phyloP scores from a whole-genome alignment of 2,888 invertebrate species.

The Panorpa germanica region DNA sequence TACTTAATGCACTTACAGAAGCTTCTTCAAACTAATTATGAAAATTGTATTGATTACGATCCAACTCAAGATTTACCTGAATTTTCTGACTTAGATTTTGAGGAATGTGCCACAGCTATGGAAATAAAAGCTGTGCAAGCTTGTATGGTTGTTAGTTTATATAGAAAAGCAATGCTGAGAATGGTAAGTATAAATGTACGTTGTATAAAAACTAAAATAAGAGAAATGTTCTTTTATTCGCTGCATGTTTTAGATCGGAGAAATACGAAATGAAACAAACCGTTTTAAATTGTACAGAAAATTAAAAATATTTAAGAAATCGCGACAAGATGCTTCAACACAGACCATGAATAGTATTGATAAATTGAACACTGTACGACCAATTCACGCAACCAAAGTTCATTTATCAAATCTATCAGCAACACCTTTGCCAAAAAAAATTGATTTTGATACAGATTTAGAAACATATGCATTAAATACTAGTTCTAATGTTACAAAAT shows the following conservation, averaged over 20 bases:
- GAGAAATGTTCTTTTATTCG: no score
- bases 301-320: slow-evolving; percentile 3
- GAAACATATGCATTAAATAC: no score
- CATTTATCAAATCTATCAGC: no score
- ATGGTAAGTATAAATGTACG: slow-evolving; percentile 15
- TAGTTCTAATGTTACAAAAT: no score
- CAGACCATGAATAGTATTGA: background rate
- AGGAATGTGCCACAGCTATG: slow-evolving; percentile 15
- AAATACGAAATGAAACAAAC: slow-evolving; percentile 9
- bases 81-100: no score
- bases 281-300: slow-evolving; percentile 7
- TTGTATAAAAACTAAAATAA: no score
- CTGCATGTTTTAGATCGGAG: slow-evolving; percentile 9
- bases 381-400: no score
- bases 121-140: slow-evolving; percentile 19
- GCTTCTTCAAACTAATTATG: slow-evolving; percentile 17
- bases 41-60: slow-evolving; percentile 12
- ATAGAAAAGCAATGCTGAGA: slow-evolving; percentile 20
- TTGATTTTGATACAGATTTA: no score
- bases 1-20: slow-evolving; percentile 19
- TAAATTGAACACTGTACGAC: no score
- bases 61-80: no score
- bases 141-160: slow-evolving; percentile 18
- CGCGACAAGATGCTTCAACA: background rate
- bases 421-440: slow-evolving; percentile 18